A percentile compares a stretch with the other conserved stretches of the same genome.
Conservation (phyloP, 2,888 invertebrate genomes). For the Bugulina stolonifera region DNA sequence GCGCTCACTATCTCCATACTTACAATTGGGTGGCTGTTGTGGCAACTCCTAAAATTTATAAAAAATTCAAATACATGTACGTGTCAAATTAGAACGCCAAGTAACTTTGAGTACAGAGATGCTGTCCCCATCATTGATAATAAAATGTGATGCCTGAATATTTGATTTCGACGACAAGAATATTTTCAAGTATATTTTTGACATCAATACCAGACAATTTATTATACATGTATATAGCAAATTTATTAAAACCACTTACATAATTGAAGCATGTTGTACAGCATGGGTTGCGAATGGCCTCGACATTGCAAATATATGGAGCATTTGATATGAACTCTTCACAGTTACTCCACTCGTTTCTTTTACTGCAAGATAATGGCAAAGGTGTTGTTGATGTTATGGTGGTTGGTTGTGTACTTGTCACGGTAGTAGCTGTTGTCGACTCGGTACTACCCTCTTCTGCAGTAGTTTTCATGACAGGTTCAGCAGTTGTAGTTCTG, state of each 20-base stretch:
- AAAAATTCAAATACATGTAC: too few species aligned
- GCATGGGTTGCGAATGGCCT: not conserved
- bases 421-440: not conserved
- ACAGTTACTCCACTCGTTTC: not conserved
- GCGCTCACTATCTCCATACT: not conserved
- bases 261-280: constrained; percentile 19
- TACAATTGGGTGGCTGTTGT: not conserved
- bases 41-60: constrained; percentile 17
- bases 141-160: too few species aligned
- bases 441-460: too few species aligned
- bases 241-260: not conserved
- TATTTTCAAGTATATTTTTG: too few species aligned
- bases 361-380: not conserved
- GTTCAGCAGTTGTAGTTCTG: too few species aligned
- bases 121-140: too few species aligned
- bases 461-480: too few species aligned
- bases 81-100: too few species aligned
- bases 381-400: not conserved
- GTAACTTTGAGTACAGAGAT: too few species aligned
- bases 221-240: too few species aligned
- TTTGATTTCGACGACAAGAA: too few species aligned
- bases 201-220: too few species aligned
- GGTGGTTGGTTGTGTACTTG: not conserved
- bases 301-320: not conserved
- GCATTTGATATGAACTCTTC: not conserved